phyloP scores from a whole-genome alignment of 1,140 invertebrate genomes.

The Notospermus geniculatus region DNA sequence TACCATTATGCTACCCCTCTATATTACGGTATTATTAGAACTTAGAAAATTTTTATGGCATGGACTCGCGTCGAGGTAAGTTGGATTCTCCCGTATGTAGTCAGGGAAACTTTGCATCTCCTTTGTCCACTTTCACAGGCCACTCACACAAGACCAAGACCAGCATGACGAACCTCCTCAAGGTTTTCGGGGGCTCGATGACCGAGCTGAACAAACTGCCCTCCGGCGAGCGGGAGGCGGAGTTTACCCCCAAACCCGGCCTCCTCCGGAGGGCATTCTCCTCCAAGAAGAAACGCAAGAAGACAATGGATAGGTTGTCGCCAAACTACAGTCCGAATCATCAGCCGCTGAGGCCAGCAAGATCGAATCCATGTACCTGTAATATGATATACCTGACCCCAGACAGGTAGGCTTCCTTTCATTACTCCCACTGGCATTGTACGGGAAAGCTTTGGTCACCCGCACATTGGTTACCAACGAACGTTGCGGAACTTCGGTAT shows the following conservation, averaged over 20 bases:
- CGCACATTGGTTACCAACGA: no score
- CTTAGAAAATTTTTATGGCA: no score
- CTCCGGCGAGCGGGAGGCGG: neutral
- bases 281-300: slow-evolving; percentile 6
- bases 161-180: slow-evolving; percentile 1
- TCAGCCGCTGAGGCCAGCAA: neutral
- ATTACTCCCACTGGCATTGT: no score
- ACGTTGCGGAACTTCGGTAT: no score
- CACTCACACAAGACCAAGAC: neutral
- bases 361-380: slow-evolving; percentile 3
- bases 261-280: slow-evolving; percentile 15
- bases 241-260: slow-evolving; percentile 4
- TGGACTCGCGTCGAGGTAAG: no score
- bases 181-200: slow-evolving; percentile 5
- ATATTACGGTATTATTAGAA: no score
- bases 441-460: no score
- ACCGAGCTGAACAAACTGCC: slow-evolving; percentile 5
- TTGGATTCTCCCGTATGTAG: no score
- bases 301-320: neutral
- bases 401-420: no score
- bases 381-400: neutral
- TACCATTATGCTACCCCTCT: no score
- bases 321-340: neutral
- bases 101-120: no score
- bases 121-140: no score